phyloP scores from a whole-genome alignment of 2,113 vertebrate genomes.

The Pelusios castaneus region DNA sequence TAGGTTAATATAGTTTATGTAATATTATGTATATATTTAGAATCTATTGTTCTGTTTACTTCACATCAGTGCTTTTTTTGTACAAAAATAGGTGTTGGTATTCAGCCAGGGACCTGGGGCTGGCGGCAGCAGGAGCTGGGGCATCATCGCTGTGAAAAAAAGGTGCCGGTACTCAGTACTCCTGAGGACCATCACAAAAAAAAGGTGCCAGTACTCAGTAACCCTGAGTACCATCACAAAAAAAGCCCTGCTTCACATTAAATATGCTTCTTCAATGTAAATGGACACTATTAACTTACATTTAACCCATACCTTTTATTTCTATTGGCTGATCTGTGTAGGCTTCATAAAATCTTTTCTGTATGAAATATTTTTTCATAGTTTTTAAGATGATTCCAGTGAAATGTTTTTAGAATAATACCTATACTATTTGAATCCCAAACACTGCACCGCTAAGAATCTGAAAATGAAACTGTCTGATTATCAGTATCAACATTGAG shows the following conservation, averaged over 20 bases:
- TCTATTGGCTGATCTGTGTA: background rate
- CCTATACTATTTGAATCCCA: background rate
- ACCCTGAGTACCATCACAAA: too few relatives aligned
- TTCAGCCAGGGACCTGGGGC: too few relatives aligned
- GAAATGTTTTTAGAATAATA: rapidly evolving
- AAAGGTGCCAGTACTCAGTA: too few relatives aligned
- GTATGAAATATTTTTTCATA: background rate
- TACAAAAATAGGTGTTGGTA: too few relatives aligned
- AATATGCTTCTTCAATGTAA: background rate
- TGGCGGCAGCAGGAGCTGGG: too few relatives aligned
- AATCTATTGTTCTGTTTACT: background rate
- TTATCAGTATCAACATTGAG: background rate
- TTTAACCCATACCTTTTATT: background rate
- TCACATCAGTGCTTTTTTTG: too few relatives aligned
- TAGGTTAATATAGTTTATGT: background rate
- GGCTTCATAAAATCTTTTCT: too few relatives aligned
- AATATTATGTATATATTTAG: background rate
- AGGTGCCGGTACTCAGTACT: too few relatives aligned
- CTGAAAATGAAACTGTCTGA: rapidly evolving
- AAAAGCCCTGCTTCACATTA: too few relatives aligned
- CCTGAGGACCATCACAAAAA: too few relatives aligned
- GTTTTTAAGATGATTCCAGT: too few relatives aligned
- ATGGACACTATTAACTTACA: background rate
- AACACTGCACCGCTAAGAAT: background rate
- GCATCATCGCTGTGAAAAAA: too few relatives aligned